Evolutionary conservation across 2,797 vertebrate genomes (phyloP).

Genomic region (Rhinichthys osculus): DNA sequence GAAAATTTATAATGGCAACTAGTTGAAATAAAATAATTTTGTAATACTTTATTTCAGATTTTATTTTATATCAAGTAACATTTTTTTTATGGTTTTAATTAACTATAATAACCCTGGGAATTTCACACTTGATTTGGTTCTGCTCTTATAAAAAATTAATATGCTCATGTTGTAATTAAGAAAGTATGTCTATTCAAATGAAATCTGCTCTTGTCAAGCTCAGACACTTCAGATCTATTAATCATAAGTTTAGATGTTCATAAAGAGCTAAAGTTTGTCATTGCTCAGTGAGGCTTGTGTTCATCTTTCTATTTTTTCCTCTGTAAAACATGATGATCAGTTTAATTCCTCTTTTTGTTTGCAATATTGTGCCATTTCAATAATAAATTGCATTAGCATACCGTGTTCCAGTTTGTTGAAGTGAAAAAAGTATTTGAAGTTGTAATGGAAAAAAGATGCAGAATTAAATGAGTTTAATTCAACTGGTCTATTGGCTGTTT

Average conservation of each 20-base stretch:
- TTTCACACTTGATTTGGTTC: neutral
- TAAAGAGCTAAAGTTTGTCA: neutral
- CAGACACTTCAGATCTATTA: neutral
- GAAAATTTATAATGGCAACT: too few relatives aligned
- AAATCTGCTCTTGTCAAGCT: neutral
- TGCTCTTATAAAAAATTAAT: neutral
- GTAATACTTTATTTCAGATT: neutral
- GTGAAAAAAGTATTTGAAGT: neutral
- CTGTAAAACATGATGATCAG: neutral
- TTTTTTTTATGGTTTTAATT: neutral
- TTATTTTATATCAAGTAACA: neutral
- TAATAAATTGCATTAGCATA: constrained; percentile 1
- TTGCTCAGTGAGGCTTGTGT: neutral
- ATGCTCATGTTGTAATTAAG: neutral
- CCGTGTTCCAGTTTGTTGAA: neutral
- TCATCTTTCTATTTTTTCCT: neutral
- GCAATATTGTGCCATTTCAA: neutral
- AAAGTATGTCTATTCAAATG: neutral
- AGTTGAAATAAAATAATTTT: too few relatives aligned
- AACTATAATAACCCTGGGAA: neutral
- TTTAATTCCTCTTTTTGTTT: neutral
- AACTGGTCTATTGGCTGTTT: neutral
- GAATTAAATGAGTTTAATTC: constrained; percentile 5
- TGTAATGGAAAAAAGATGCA: neutral
- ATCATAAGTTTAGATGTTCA: neutral